Evolutionary conservation across 2,113 vertebrate species (phyloP), one percentile per base, ranked within the genome.

Genomic region (Catharus minimus): DNA sequence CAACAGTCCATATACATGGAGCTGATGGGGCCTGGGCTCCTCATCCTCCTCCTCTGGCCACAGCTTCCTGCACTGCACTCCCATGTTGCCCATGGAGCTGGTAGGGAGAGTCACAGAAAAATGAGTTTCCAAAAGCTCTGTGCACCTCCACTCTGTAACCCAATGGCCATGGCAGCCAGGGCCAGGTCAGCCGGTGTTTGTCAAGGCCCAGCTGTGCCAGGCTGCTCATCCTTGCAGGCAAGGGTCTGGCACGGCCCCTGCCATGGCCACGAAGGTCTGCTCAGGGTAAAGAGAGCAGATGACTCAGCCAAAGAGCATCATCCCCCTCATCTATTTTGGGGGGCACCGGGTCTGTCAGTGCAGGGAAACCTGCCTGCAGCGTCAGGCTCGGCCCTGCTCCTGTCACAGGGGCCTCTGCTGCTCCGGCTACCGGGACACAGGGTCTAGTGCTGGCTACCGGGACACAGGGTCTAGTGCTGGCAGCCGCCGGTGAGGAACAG

Each of bases 221-320:
- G 3, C 5, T 0, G 11, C 23, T 49, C 2, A 3, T 26, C 50
- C 50, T 18, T 9, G 1, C 0, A 0, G 17, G 43, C 24, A 23
- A 23, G 38, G 36, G 46, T 50, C 65, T 1, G 0, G 2, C 7
- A 11, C 16, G 71, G 66, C 32, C 55, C 50, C 53, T 1, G 3
- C 18, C 1, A 0, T 4, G 44, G 49, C 23, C 21, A 18, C 0
- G 0, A 3, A 27, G 39, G 21, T 66, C 69, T 58, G 12, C 65
- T 32, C 1, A 1, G 65, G 56, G 38, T 18, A 62, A 47, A 66
- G 41, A 69, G 46, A 9, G 1, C 46, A 50, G 62, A 95, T 96
- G 95, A 96, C 95, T 95, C 94, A 95, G 94, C 90, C 60, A 0
- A 68, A 86, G 79, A 74, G 22, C 39, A 67, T 52, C 47, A 65